Base-by-base conservation (phyloP, 1,140 invertebrate genomes). In the Armadillidium nasatum region DNA sequence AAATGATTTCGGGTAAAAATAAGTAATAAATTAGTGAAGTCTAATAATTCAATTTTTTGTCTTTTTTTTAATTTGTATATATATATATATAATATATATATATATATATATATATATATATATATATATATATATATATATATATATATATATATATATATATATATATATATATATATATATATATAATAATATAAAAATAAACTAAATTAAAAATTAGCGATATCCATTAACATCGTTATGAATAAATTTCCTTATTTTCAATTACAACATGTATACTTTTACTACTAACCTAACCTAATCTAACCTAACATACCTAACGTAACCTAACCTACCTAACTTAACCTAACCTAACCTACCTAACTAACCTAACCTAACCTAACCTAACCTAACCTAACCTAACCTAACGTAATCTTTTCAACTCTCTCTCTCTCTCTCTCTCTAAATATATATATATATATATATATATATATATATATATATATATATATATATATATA, bases 71-170 rank as follows among this genome's bases (percentile, higher is more conserved):
- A 9, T 50, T 50, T 50, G 46, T 50, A 50, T 50, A 15, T 15
- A 50, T 15, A 50, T 50, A 15, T 50, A 50, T 10, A 10, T 50
- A 15, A 9, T 50, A 50, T 15, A 50, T 50, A 10, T 50, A 50
- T 9, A 10, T 50, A 50, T 50, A 50, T 50, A 50, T 50, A 50
- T 15, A 50, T 50, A 50, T 50, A 50, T 50, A 50, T 50, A 50
- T 50, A 50, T 50, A 50, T 15, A 50, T 15, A 50, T 15, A 50
- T 15, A 50, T 15, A 50, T 15, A 50, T 15, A 50, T 15, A 50
- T 15, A 50, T 50, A 50, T 50, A 50, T 50, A 50, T 50, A 50
- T 50, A 50, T 50, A 50, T 50, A 50, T 50, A 50, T 50, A 50
- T 50, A 50, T 50, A 50, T 50, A 50, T 50, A 50, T 15, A 50